A percentile compares a stretch with the other conserved stretches of the same genome.
These are phyloP conservation scores for Mimachlamys varia DNA, from an alignment of 2,888 invertebrate genomes.

Conservation along the genomic window DNA sequence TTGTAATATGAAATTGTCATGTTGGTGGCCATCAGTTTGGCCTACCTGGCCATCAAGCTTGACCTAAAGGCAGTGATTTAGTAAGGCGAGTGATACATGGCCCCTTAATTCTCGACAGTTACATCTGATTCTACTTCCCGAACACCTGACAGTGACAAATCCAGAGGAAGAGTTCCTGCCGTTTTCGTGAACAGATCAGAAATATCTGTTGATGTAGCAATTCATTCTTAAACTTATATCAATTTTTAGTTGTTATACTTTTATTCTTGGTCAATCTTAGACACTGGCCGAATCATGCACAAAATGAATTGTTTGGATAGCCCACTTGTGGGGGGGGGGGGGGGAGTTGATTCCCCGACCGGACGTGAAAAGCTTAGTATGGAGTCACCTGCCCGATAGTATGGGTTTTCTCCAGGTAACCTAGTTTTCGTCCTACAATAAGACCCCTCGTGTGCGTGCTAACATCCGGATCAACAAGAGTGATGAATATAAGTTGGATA, in stretches of 20 bases:
- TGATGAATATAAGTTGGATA: too few species aligned
- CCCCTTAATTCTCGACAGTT: neutral
- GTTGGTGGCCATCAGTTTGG: neutral
- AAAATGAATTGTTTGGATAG: too few species aligned
- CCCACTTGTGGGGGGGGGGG: too few species aligned
- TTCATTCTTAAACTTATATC: neutral
- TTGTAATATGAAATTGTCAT: neutral
- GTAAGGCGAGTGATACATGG: neutral
- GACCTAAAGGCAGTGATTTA: neutral
- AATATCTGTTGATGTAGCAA: neutral
- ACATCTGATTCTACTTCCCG: neutral
- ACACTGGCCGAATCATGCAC: too few species aligned
- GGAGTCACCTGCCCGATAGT: too few species aligned
- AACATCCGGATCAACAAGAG: too few species aligned
- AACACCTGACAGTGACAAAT: neutral
- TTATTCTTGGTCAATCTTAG: neutral
- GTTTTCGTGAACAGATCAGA: neutral
- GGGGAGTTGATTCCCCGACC: too few species aligned
- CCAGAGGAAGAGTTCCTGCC: neutral
- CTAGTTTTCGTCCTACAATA: too few species aligned
- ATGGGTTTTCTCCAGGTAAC: too few species aligned
- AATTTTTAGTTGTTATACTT: neutral
- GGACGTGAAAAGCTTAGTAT: too few species aligned
- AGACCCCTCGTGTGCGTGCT: too few species aligned
- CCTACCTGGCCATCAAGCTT: neutral